phyloP scores from a whole-genome alignment of 2,888 invertebrate species.

The Eudemis profundana region DNA sequence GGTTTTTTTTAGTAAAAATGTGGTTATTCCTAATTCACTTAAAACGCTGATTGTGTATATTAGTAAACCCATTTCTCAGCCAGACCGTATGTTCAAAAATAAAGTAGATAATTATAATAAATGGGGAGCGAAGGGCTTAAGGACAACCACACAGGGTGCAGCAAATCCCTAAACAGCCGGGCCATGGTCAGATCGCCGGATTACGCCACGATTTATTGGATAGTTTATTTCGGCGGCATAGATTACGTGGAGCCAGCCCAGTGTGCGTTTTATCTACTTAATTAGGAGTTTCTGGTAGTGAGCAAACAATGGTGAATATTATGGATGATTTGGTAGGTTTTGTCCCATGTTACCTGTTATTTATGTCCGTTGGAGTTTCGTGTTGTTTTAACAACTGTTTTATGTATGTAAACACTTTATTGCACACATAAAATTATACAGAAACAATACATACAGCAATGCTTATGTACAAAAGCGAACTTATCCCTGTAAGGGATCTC shows the following conservation, averaged over 20 bases:
- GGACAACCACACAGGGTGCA: slow-evolving; percentile 43
- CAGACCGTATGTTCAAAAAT: slow-evolving; percentile 8
- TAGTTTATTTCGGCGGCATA: slow-evolving; percentile 40
- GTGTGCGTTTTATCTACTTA: slow-evolving; percentile 18
- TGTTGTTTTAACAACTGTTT: no score
- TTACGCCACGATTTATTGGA: slow-evolving; percentile 44
- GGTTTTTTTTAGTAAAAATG: no score
- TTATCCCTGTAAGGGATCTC: no score
- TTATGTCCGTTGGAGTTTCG: no score
- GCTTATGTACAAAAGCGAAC: no score
- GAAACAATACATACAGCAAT: no score
- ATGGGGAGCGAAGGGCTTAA: slow-evolving; percentile 36
- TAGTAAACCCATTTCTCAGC: not conserved
- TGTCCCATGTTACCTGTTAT: no score
- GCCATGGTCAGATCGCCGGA: slow-evolving; percentile 41
- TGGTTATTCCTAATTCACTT: no score
- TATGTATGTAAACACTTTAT: no score
- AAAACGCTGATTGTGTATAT: no score
- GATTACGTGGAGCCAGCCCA: slow-evolving; percentile 11
- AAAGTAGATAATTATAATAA: slow-evolving; percentile 32
- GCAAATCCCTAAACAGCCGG: slow-evolving; percentile 42
- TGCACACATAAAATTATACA: no score
- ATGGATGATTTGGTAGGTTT: not conserved
- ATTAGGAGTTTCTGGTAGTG: slow-evolving; percentile 15
- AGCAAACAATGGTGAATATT: not conserved